phyloP scores from a whole-genome alignment of 37 sponge, comb jelly and placozoan genomes.

The Bolinopsis microptera region DNA sequence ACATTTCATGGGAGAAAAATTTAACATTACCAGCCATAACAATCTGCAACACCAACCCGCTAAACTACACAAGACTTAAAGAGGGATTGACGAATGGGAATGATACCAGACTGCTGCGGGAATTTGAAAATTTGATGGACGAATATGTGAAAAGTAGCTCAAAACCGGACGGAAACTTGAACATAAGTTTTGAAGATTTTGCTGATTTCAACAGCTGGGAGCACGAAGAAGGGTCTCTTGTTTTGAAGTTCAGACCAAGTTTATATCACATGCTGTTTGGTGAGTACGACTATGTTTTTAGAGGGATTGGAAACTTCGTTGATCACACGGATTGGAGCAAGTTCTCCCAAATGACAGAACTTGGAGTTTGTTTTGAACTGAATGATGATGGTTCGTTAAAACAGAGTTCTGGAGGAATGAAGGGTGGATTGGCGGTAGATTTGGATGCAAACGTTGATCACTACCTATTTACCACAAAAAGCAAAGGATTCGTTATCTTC shows the following conservation, averaged over 20 bases:
- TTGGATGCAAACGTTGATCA: constrained; percentile 35
- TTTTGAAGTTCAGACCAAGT: neutral
- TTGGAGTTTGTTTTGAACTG: constrained; percentile 49
- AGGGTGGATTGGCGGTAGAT: neutral
- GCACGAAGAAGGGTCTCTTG: neutral
- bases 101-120: neutral
- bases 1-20: constrained; percentile 8
- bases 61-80: constrained; percentile 22
- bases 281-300: constrained; percentile 11
- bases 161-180: neutral
- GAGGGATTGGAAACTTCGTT: neutral
- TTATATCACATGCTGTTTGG: constrained; percentile 12
- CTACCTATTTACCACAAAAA: constrained; percentile 25
- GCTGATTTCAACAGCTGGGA: neutral
- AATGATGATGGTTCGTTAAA: constrained; percentile 33
- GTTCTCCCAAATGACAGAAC: neutral
- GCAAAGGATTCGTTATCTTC: constrained; percentile 43
- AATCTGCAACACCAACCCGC: neutral
- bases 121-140: neutral
- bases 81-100: neutral
- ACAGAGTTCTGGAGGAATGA: neutral
- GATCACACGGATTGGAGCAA: neutral
- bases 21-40: constrained; percentile 56
- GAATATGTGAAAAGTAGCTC: neutral
- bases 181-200: neutral